Percentiles rank a stretch among this genome's conserved stretches.
Conservation (phyloP, 2,888 invertebrate species). For the Melipona beecheii region DNA sequence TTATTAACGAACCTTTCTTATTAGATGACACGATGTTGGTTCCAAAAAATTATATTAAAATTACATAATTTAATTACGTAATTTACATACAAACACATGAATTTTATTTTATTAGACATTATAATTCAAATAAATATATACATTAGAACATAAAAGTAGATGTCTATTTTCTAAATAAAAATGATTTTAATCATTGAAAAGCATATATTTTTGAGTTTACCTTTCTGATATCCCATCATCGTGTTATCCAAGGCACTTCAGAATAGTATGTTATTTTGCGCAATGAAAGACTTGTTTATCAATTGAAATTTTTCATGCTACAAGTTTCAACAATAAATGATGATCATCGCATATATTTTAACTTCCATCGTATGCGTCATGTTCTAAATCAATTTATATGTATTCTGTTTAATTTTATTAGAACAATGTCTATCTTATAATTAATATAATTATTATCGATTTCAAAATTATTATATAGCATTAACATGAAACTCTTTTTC, state of each 20-base stretch:
- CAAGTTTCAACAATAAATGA: constrained; percentile 42
- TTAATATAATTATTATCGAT: constrained; percentile 56
- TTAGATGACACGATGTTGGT: constrained; percentile 70
- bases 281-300: constrained; percentile 51
- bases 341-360: constrained; percentile 25
- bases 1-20: constrained; percentile 56
- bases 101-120: not conserved
- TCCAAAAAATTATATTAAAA: constrained; percentile 13
- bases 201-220: constrained; percentile 4
- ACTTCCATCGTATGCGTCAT: constrained; percentile 10
- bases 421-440: constrained; percentile 50
- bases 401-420: constrained; percentile 23
- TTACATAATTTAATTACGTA: not conserved
- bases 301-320: constrained; percentile 36
- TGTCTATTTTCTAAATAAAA: not conserved
- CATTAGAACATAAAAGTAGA: not conserved
- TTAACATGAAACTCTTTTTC: constrained; percentile 54
- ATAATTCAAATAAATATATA: not conserved
- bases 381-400: constrained; percentile 33
- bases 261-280: constrained; percentile 53
- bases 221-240: constrained; percentile 58
- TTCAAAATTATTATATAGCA: constrained; percentile 48
- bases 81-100: not conserved
- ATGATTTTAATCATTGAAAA: not conserved
- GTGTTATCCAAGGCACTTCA: constrained; percentile 73